Base-by-base conservation (phyloP, 2,797 vertebrate species). In the Bucorvus abyssinicus region DNA sequence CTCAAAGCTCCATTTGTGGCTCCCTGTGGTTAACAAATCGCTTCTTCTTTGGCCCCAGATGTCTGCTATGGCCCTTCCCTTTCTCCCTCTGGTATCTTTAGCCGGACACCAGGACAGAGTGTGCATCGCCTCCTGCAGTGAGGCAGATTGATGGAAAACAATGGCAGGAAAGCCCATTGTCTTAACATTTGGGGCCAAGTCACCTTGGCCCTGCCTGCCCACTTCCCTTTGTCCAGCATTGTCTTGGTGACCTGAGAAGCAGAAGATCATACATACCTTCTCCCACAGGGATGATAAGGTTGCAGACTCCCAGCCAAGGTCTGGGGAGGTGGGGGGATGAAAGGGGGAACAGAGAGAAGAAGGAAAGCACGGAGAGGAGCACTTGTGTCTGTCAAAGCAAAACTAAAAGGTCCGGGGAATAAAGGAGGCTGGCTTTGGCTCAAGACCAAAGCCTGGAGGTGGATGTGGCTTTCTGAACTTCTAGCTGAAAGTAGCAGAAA, bases 91-190 rank as follows among this genome's bases (percentile, higher is more conserved):
- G 70, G 87, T 70, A 89, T 89, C 70, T 95, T 87, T 74, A 91
- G 76, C 59, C 16, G 15, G 45, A 21, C 74, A 90, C 36, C 44
- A 88, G 59, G 49, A 76, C 65, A 78, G 68, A 53, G 18, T 34
- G 36, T 83, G 45, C 61, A 81, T 78, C 3, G 10, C 61, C 91
- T 92, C 50, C 64, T 75, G 47, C 57, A 57, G 61, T 40, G 52
- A 89, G 55, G 36, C 71, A 90, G n/a, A 59, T 34, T 73, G 55
- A 42, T 65, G 65, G 79, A 93, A 88, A 91, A 93, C 50, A 91
- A 84, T 84, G 55, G 18, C 79, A 93, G 87, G 73, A 95, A 91
- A 86, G 50, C 17, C 76, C 59, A 60, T 52, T 94, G 87, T 84
- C 85, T 63, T 88, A 63, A 86, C 3, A 27, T 79, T n/a, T 73